Percentiles rank a stretch among this genome's conserved stretches.
phyloP scores from a whole-genome alignment of 2,113 vertebrate genomes.

The Epinephelus moara region DNA sequence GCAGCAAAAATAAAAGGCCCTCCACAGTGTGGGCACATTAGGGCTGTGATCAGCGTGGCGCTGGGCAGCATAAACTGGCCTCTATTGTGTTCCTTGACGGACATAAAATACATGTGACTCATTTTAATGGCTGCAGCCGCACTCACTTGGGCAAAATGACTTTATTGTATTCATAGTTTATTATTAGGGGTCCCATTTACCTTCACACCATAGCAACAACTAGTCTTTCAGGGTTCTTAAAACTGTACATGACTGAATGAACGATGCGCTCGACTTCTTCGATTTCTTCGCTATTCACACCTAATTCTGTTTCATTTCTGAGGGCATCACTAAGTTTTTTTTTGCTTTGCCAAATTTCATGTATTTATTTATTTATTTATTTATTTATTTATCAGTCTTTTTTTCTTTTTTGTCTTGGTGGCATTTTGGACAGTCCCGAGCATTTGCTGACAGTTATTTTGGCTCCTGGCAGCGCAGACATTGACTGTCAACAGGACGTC shows the following conservation, averaged over 20 bases:
- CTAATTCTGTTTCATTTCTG: constrained; percentile 50
- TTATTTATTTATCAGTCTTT: constrained; percentile 59
- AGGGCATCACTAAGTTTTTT: constrained; percentile 13
- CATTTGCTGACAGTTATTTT: constrained; percentile 84
- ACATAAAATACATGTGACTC: constrained; percentile 34
- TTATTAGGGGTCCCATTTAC: constrained; percentile 30
- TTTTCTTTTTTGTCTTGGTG: constrained; percentile 62
- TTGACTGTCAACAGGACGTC: constrained; percentile 84
- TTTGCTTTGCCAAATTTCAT: constrained; percentile 47
- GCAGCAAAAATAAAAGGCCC: constrained; percentile 33
- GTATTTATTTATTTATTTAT: constrained; percentile 64
- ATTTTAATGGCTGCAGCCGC: constrained; percentile 46
- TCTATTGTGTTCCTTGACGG: constrained; percentile 41
- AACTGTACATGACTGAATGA: constrained; percentile 27
- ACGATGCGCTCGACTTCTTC: constrained; percentile 30
- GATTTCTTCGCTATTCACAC: constrained; percentile 28
- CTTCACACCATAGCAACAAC: constrained; percentile 27
- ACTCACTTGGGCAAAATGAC: constrained; percentile 34
- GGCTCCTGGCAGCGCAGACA: constrained; percentile 81
- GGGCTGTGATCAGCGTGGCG: constrained; percentile 45
- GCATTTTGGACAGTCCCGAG: constrained; percentile 81
- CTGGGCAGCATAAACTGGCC: not conserved
- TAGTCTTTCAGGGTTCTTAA: constrained; percentile 27
- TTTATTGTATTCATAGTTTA: constrained; percentile 48
- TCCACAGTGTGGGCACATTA: constrained; percentile 4